Conservation (phyloP, 2,888 invertebrate species). For the Strigamia maritima region DNA sequence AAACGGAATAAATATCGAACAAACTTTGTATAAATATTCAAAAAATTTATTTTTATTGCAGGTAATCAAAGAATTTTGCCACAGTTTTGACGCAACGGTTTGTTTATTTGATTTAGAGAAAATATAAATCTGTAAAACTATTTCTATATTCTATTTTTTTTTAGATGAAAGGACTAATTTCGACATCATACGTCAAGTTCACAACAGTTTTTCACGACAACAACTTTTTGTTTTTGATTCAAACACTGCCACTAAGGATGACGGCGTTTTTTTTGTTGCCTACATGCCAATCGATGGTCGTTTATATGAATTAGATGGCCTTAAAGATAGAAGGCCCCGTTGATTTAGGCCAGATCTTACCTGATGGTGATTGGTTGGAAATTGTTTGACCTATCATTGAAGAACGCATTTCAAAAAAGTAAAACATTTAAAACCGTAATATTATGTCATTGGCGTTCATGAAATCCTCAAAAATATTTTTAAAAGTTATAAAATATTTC, state of each 20-base stretch:
- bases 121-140: neutral
- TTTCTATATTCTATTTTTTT: constrained; percentile 41
- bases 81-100: constrained; percentile 72
- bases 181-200: constrained; percentile 84
- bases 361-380: constrained; percentile 84
- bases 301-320: constrained; percentile 91
- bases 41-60: constrained; percentile 51
- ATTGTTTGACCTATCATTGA: constrained; percentile 85
- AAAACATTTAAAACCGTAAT: constrained; percentile 45
- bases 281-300: constrained; percentile 91
- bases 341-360: constrained; percentile 71
- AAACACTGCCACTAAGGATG: constrained; percentile 68
- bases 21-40: neutral
- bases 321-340: constrained; percentile 93
- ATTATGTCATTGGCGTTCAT: neutral
- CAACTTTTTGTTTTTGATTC: constrained; percentile 87
- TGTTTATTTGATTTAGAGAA: neutral
- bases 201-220: constrained; percentile 94
- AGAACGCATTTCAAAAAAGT: constrained; percentile 86
- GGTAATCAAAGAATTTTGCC: constrained; percentile 88
- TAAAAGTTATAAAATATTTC: too few species aligned
- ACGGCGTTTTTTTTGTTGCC: constrained; percentile 90
- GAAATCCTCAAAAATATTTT: too few species aligned
- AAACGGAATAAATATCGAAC: neutral
- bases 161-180: constrained; percentile 88